Evolutionary conservation across 2,113 vertebrate genomes (phyloP), one percentile per base, ranked within the genome.

Genomic region (Synchiropus splendidus): DNA sequence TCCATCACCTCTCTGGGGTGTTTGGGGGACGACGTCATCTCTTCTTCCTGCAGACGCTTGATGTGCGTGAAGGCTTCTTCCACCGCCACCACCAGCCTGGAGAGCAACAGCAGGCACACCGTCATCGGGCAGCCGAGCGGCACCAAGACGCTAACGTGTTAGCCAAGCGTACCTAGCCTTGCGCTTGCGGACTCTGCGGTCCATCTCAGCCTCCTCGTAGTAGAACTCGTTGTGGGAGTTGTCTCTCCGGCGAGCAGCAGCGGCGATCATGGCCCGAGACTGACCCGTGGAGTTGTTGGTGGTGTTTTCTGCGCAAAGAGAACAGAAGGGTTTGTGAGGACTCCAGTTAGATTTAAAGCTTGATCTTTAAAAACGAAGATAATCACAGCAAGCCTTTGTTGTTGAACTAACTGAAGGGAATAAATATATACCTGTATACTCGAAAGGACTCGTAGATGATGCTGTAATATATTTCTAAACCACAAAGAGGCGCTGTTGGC

Each of bases 11-110:
- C 93, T 9, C 91, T 63, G 0, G 92, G 92, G 71, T 91, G 90
- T 45, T 96, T 87, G 12, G 83, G 84, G 0, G 83, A 83, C 8
- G 81, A 58, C 9, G 75, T 58, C 0, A 2, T 60, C 38, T 97
- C 93, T 10, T 97, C 92, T 2, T 93, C 91, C 36, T 95, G 91
- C n/a, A 96, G 87, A 16, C 94, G 76, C 61, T 92, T 92, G 72
- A 98, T 96, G 72, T 98, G 93, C 0, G 94, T 98, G 82, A 98
- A 98, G 21, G 94, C 94, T 58, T 98, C 94, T 37, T 98, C 94
- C 45, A 96, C 94, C 0, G 93, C 93, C 52, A 98, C 92, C 41
- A 98, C 92, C 58, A 98, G 65, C 84, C 94, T 98, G 12, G 31
- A 49, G 17, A 43, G 18, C 1, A 1, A 3, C 2, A 15, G 16